phyloP scores from a whole-genome alignment of 2,888 invertebrate species.

The Hydriomena furcata region DNA sequence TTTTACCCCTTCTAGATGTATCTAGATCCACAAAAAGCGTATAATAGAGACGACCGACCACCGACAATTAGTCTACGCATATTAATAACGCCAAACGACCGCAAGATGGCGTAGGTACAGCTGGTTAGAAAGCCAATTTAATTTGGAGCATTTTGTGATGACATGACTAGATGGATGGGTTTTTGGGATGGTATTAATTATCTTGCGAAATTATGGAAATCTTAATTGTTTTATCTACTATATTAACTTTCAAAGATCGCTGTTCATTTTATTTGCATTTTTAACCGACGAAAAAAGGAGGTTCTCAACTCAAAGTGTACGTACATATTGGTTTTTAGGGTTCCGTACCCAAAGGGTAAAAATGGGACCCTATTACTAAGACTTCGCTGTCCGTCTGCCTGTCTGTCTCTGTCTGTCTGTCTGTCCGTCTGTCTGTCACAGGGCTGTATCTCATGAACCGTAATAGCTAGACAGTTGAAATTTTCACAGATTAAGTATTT shows the following conservation, averaged over 20 bases:
- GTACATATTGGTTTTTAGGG: no score
- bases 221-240: not conserved
- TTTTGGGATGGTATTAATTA: conserved; percentile 11
- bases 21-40: conserved; percentile 35
- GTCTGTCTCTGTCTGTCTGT: no score
- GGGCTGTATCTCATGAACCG: no score
- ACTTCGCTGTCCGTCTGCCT: no score
- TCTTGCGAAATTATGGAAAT: conserved; percentile 7
- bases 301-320: no score
- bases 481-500: no score
- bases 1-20: conserved; percentile 45
- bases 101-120: conserved; percentile 65
- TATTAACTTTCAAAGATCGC: conserved; percentile 12
- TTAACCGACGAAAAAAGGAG: no score
- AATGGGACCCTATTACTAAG: no score
- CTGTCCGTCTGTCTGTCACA: no score
- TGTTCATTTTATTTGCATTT: no score
- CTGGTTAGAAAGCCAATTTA: conserved; percentile 57
- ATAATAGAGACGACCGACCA: conserved; percentile 70
- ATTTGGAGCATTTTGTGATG: conserved; percentile 61
- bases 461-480: no score
- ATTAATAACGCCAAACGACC: conserved; percentile 66
- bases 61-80: conserved; percentile 74
- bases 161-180: conserved; percentile 50
- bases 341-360: no score